Evolutionary conservation across 1,140 invertebrate genomes (phyloP).

Genomic region (Scaptomyza montana): DNA sequence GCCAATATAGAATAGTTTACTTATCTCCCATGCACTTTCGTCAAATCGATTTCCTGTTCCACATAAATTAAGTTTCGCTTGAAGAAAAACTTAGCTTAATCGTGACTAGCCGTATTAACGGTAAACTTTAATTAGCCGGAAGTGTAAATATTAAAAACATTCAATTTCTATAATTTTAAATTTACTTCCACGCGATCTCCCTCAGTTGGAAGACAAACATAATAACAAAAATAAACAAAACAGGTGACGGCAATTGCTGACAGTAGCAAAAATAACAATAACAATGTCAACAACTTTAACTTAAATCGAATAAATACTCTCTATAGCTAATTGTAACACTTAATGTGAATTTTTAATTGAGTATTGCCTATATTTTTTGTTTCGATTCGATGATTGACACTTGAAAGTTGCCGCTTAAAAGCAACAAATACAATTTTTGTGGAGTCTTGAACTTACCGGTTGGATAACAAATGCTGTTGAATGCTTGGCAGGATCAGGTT

Average conservation of each 20-base stretch:
- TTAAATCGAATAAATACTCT: conserved; percentile 38
- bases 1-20: conserved; percentile 26
- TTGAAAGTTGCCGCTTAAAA: conserved; percentile 37
- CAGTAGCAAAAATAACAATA: conserved; percentile 26
- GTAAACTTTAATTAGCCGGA: conserved; percentile 63
- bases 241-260: conserved; percentile 18
- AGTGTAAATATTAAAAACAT: conserved; percentile 47
- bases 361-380: conserved; percentile 39
- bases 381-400: conserved; percentile 40
- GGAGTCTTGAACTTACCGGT: conserved; percentile 85
- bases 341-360: conserved; percentile 45
- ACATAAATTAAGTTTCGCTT: conserved; percentile 24
- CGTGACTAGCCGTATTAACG: conserved; percentile 52
- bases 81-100: conserved; percentile 29
- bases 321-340: conserved; percentile 46
- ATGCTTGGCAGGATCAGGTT: conserved; percentile 88
- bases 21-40: conserved; percentile 15
- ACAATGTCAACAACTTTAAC: conserved; percentile 14
- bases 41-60: conserved; percentile 46
- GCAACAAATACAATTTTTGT: neutral
- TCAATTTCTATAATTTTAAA: conserved; percentile 35
- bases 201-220: conserved; percentile 17
- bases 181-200: conserved; percentile 39
- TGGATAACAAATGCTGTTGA: conserved; percentile 89
- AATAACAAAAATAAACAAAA: conserved; percentile 4